A percentile compares a stretch with the other conserved stretches of the same genome.
These are phyloP conservation scores for Suricata suricatta DNA, from an alignment of 2,113 vertebrate genomes.

Conservation along the genomic window DNA sequence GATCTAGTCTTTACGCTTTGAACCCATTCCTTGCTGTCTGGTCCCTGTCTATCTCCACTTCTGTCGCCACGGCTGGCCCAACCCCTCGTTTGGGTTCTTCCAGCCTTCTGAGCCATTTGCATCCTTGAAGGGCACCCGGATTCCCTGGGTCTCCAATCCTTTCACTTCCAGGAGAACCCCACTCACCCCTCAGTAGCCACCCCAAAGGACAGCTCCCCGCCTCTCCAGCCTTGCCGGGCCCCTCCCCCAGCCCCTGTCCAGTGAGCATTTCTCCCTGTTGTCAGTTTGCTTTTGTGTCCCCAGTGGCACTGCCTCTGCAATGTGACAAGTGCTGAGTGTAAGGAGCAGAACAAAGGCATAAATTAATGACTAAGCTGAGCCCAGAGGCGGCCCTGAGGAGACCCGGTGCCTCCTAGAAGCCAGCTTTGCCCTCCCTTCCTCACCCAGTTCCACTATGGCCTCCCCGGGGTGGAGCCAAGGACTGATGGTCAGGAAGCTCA, in stretches of 20 bases:
- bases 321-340: background rate
- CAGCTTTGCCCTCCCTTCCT: no score
- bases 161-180: background rate
- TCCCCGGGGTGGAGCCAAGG: background rate
- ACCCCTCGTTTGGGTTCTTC: no score
- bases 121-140: background rate
- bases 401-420: background rate
- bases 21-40: no score
- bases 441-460: no score
- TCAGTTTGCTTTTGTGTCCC: background rate
- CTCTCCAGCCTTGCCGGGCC: background rate
- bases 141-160: background rate
- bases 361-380: background rate
- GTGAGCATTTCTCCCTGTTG: background rate
- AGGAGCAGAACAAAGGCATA: background rate
- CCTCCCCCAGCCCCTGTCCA: background rate
- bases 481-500: background rate
- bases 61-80: no score
- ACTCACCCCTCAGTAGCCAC: background rate
- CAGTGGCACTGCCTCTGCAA: background rate
- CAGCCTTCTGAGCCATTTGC: background rate
- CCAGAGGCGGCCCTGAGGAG: no score
- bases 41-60: background rate
- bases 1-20: background rate
- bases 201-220: background rate